Conservation (phyloP, 2,797 vertebrate species). For the Picus viridis region DNA sequence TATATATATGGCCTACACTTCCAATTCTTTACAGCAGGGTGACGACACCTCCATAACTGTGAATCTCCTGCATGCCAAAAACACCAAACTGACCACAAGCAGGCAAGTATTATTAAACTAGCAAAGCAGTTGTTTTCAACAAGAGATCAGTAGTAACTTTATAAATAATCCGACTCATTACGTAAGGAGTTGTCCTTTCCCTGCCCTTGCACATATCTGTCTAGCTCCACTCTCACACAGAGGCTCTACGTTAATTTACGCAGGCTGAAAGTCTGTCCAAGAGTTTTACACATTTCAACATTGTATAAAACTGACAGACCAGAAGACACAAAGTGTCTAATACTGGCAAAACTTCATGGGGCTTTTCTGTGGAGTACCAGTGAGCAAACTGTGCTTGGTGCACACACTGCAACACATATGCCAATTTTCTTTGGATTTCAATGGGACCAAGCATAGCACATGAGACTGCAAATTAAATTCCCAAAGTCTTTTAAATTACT, state of each 20-base stretch:
- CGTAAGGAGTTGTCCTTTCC: neutral
- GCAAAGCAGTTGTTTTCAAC: neutral
- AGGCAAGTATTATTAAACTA: neutral
- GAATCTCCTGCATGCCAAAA: neutral
- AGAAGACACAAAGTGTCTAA: neutral
- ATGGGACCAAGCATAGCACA: accelerated
- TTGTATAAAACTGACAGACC: neutral
- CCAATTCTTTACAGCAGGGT: neutral
- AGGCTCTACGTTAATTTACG: neutral
- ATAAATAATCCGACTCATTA: neutral
- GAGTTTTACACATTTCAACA: neutral
- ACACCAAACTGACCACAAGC: neutral
- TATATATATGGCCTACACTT: neutral
- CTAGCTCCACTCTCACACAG: neutral
- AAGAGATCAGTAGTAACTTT: neutral
- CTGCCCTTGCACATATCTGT: neutral
- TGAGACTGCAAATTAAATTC: neutral
- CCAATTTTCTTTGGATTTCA: neutral
- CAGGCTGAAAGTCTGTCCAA: neutral
- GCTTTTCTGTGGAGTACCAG: neutral
- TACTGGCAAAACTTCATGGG: neutral
- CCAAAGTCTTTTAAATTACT: neutral
- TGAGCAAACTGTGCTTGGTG: neutral
- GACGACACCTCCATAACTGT: neutral
- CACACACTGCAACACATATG: accelerated